A percentile compares a stretch with the other conserved stretches of the same genome.
phyloP scores from a whole-genome alignment of 2,888 invertebrate genomes.

The Hartigia nigra region DNA sequence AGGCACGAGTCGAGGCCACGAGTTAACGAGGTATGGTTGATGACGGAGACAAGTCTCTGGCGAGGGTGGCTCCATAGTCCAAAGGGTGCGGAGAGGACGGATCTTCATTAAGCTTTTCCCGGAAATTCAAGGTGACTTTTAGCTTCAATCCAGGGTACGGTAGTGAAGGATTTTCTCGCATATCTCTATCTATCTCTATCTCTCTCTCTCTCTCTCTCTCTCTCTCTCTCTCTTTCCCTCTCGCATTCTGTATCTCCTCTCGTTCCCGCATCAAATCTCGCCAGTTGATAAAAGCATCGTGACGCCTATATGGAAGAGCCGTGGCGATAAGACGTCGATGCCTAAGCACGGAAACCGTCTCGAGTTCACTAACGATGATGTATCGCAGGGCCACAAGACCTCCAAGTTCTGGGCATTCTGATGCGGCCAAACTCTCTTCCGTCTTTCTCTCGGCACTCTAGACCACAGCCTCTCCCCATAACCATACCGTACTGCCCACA shows the following conservation, averaged over 20 bases:
- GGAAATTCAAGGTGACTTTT: slow-evolving; percentile 7
- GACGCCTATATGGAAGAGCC: neutral
- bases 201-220: no score
- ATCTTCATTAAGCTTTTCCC: slow-evolving; percentile 23
- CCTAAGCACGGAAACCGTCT: slow-evolving; percentile 45
- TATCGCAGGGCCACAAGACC: slow-evolving; percentile 41
- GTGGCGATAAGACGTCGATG: slow-evolving; percentile 28
- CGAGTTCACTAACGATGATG: slow-evolving; percentile 53
- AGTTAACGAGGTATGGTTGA: slow-evolving; percentile 10
- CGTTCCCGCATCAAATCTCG: neutral
- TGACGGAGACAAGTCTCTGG: slow-evolving; percentile 6
- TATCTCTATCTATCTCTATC: neutral
- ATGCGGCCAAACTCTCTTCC: slow-evolving; percentile 19
- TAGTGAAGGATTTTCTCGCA: neutral
- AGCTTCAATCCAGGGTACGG: neutral
- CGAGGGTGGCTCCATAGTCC: neutral
- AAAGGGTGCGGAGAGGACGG: slow-evolving; percentile 1
- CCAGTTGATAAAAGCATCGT: neutral
- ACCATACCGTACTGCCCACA: neutral
- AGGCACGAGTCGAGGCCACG: neutral
- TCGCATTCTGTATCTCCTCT: neutral
- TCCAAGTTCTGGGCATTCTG: slow-evolving; percentile 43
- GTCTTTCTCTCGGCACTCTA: neutral
- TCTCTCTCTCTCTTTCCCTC: no score
- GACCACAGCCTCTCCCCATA: neutral